These are phyloP conservation scores for Microcaecilia unicolor DNA, from an alignment of 2,797 vertebrate genomes.

Conservation along the genomic window DNA sequence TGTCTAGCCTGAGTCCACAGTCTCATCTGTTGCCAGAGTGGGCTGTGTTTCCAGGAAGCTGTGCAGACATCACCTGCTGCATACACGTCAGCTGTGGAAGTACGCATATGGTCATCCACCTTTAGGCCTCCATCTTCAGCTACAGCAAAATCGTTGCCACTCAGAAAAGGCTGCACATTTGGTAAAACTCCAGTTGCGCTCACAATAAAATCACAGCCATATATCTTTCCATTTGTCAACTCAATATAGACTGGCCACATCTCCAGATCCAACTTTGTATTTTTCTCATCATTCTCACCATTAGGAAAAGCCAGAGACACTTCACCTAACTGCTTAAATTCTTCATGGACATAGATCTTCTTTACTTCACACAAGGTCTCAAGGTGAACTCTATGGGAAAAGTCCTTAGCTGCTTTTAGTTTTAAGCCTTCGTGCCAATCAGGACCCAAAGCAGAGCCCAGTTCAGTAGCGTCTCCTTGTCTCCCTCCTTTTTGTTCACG, in stretches of 20 bases:
- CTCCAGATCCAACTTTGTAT: conserved; percentile 43
- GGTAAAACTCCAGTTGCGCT: conserved; percentile 87
- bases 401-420: conserved; percentile 73
- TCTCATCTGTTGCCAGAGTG: conserved; percentile 94
- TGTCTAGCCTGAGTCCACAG: conserved; percentile 94
- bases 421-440: conserved; percentile 86
- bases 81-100: conserved; percentile 67
- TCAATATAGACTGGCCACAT: conserved; percentile 80
- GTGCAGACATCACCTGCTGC: conserved; percentile 90
- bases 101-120: conserved; percentile 79
- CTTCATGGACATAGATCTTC: conserved; percentile 62
- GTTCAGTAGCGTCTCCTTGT: conserved; percentile 22
- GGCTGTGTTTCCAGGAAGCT: conserved; percentile 72
- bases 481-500: background rate
- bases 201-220: conserved; percentile 84
- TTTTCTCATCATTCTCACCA: conserved; percentile 6
- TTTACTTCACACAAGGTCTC: conserved; percentile 80
- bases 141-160: conserved; percentile 72
- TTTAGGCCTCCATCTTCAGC: conserved; percentile 71
- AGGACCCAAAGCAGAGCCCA: conserved; percentile 86
- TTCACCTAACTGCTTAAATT: conserved; percentile 50
- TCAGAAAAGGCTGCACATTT: conserved; percentile 74
- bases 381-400: conserved; percentile 69
- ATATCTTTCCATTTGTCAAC: conserved; percentile 78
- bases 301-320: conserved; percentile 39